Conservation (phyloP, 2,113 vertebrate genomes). For the Phycodurus eques region DNA sequence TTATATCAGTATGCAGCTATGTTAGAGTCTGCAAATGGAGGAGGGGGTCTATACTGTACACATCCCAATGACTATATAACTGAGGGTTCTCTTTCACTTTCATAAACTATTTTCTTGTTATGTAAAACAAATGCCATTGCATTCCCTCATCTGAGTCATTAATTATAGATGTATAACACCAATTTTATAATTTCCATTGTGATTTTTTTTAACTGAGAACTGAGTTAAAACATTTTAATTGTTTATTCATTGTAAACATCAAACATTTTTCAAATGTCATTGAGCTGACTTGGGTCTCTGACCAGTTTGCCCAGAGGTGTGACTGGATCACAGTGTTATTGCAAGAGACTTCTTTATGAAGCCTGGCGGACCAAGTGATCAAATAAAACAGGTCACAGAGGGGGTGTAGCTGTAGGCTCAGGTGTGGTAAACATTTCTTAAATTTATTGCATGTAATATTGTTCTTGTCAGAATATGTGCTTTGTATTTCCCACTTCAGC, state of each 20-base stretch:
- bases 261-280: neutral
- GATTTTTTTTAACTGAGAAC: neutral
- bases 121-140: conserved; percentile 12
- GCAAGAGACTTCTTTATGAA: neutral
- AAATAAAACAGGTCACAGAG: conserved; percentile 11
- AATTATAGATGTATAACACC: no score
- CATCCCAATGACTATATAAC: neutral
- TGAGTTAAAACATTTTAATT: neutral
- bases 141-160: neutral
- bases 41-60: conserved; percentile 17
- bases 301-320: conserved; percentile 7
- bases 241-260: neutral
- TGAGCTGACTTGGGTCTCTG: conserved; percentile 13
- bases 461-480: neutral
- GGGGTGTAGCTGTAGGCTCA: neutral
- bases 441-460: conserved; percentile 4
- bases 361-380: neutral
- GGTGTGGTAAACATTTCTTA: neutral
- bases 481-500: conserved; percentile 2
- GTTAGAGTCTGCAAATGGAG: conserved; percentile 35
- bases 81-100: no score
- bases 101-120: no score
- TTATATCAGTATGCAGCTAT: conserved; percentile 59
- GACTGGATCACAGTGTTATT: conserved; percentile 6
- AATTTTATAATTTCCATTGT: no score